Conservation (phyloP, 23 tunicate genomes). For the Trididemnum clinides region DNA sequence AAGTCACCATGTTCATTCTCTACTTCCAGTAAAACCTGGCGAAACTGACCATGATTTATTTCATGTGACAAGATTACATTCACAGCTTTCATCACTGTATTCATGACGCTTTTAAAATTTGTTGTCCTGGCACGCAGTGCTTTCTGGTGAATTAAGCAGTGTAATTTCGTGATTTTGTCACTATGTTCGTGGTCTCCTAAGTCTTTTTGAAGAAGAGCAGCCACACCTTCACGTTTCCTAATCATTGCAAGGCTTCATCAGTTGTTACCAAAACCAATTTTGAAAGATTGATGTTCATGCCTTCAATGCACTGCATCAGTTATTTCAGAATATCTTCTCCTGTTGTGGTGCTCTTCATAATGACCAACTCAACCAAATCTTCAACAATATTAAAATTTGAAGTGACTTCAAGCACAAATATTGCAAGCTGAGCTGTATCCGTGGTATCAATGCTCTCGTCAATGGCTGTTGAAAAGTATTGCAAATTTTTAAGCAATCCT, state of each 20-base stretch:
- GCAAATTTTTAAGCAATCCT: slow-evolving; percentile 16
- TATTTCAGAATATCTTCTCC: slow-evolving; percentile 27
- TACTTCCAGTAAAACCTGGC: slow-evolving; percentile 41
- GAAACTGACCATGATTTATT: slow-evolving; percentile 49
- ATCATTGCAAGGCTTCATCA: slow-evolving; percentile 32
- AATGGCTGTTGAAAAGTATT: too few species aligned
- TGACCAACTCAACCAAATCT: slow-evolving; percentile 27
- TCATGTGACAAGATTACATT: slow-evolving; percentile 36
- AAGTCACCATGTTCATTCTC: slow-evolving; percentile 44
- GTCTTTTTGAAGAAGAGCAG: slow-evolving; percentile 51
- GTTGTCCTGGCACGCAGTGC: too few species aligned
- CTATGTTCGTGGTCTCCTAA: slow-evolving; percentile 5
- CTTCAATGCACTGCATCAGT: slow-evolving; percentile 25
- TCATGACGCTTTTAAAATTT: too few species aligned
- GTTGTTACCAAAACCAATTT: slow-evolving; percentile 30
- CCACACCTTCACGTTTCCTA: slow-evolving; percentile 22
- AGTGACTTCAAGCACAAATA: too few species aligned
- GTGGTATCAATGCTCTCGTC: too few species aligned
- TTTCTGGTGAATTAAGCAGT: slow-evolving; percentile 55
- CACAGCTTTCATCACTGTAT: too few species aligned
- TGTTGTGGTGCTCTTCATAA: slow-evolving; percentile 44
- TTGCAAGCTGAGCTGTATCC: too few species aligned
- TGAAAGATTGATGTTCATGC: slow-evolving; percentile 26
- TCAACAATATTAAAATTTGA: slow-evolving; percentile 15
- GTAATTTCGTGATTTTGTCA: slow-evolving; percentile 23